Percentiles rank a stretch among this genome's conserved stretches.
Evolutionary conservation across 2,888 invertebrate species (phyloP).

Genomic region (Sepiola atlantica): DNA sequence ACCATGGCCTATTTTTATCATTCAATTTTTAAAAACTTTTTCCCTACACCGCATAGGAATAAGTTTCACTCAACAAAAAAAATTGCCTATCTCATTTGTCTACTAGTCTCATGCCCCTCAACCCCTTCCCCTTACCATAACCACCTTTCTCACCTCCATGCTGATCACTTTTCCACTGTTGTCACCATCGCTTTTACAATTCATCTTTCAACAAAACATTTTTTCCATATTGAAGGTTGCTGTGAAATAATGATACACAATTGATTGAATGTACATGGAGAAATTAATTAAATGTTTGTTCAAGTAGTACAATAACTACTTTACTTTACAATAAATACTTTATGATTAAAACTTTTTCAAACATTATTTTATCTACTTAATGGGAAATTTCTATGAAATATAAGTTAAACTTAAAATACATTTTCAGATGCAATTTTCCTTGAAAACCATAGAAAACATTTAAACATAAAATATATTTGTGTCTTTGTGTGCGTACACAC

Average conservation of each 20-base stretch:
- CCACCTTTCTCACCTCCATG: neutral
- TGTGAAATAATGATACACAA: neutral
- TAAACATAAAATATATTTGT: neutral
- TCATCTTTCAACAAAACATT: neutral
- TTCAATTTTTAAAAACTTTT: neutral
- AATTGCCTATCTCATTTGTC: neutral
- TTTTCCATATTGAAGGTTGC: neutral
- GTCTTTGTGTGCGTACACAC: neutral
- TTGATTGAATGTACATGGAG: neutral
- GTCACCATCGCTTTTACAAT: neutral
- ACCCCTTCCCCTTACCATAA: neutral
- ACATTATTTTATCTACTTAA: neutral
- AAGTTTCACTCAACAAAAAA: neutral
- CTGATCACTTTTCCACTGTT: neutral
- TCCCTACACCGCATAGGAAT: neutral
- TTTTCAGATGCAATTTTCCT: neutral
- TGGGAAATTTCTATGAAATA: neutral
- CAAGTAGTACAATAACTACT: too few relatives aligned
- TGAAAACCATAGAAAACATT: neutral
- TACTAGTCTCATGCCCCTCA: rapidly evolving
- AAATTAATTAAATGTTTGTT: neutral
- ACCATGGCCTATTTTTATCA: neutral
- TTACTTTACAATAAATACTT: too few relatives aligned
- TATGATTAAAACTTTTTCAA: neutral
- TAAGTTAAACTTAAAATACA: neutral